Percentiles rank a stretch among this genome's conserved stretches.
Evolutionary conservation across 2,888 invertebrate genomes (phyloP).

Genomic region (Eurois occulta): DNA sequence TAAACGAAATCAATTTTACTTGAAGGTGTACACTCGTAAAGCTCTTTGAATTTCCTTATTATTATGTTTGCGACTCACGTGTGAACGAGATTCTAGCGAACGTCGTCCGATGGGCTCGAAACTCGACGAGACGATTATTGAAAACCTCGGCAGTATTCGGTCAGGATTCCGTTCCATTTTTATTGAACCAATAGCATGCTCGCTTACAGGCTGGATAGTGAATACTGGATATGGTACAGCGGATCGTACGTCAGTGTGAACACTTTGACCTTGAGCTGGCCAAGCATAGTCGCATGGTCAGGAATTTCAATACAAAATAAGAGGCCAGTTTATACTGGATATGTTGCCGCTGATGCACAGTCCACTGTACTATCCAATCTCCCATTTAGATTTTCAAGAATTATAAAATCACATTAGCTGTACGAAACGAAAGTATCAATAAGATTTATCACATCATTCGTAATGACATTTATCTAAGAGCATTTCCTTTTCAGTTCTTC

Average conservation of each 20-base stretch:
- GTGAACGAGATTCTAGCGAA: constrained; percentile 32
- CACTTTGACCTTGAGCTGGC: neutral
- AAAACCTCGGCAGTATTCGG: constrained; percentile 11
- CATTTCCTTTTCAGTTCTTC: neutral
- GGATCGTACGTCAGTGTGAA: neutral
- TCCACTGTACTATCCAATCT: neutral
- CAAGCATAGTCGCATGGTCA: neutral
- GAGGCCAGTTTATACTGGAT: neutral
- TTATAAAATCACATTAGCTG: neutral
- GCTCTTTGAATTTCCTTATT: constrained; percentile 60
- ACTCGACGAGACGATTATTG: constrained; percentile 28
- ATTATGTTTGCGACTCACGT: constrained; percentile 50
- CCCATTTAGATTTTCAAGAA: too few species aligned
- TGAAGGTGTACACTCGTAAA: constrained; percentile 56
- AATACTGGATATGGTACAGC: neutral
- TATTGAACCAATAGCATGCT: constrained; percentile 14
- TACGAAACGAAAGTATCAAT: neutral
- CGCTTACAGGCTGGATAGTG: neutral
- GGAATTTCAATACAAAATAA: neutral
- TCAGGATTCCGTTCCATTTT: constrained; percentile 31
- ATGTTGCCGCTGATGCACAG: neutral
- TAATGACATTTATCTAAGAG: constrained; percentile 10
- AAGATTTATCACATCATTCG: neutral
- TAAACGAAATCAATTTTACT: constrained; percentile 66
- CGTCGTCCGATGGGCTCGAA: constrained; percentile 14